Percentiles rank a stretch among this genome's conserved stretches.
These are phyloP conservation scores for Python bivittatus DNA, from an alignment of 2,113 vertebrate genomes.

Conservation along the genomic window DNA sequence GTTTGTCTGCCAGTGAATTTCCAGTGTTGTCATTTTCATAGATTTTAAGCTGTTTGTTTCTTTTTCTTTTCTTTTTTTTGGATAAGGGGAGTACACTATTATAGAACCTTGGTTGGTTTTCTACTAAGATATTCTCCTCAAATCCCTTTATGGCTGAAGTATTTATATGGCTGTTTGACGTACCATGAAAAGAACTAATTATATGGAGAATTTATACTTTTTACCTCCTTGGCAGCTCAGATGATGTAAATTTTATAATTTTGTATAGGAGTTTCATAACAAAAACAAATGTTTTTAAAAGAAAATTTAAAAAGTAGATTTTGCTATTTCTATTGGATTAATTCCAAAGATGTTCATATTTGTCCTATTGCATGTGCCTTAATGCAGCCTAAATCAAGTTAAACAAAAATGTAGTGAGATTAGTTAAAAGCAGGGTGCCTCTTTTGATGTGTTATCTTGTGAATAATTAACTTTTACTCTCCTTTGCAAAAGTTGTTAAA, in stretches of 20 bases:
- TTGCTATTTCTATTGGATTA: constrained; percentile 73
- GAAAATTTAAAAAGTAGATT: constrained; percentile 79
- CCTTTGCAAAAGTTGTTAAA: constrained; percentile 55
- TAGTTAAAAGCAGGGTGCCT: constrained; percentile 45
- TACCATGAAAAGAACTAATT: constrained; percentile 87
- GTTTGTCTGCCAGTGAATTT: constrained; percentile 36
- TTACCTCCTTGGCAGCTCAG: constrained; percentile 92
- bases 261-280: constrained; percentile 91
- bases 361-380: constrained; percentile 77
- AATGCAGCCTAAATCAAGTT: constrained; percentile 58
- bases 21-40: constrained; percentile 71
- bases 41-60: constrained; percentile 33
- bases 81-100: constrained; percentile 80
- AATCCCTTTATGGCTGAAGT: constrained; percentile 70
- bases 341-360: constrained; percentile 53
- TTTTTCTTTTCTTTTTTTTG: constrained; percentile 55
- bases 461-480: constrained; percentile 41
- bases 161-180: constrained; percentile 75
- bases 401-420: constrained; percentile 46
- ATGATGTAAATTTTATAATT: constrained; percentile 90
- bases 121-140: constrained; percentile 69
- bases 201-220: constrained; percentile 87
- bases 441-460: constrained; percentile 50
- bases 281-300: constrained; percentile 74
- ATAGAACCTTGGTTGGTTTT: constrained; percentile 76